Percentiles rank a stretch among this genome's conserved stretches.
Conservation (phyloP, 2,888 invertebrate genomes). For the Galerucella calmariensis region DNA sequence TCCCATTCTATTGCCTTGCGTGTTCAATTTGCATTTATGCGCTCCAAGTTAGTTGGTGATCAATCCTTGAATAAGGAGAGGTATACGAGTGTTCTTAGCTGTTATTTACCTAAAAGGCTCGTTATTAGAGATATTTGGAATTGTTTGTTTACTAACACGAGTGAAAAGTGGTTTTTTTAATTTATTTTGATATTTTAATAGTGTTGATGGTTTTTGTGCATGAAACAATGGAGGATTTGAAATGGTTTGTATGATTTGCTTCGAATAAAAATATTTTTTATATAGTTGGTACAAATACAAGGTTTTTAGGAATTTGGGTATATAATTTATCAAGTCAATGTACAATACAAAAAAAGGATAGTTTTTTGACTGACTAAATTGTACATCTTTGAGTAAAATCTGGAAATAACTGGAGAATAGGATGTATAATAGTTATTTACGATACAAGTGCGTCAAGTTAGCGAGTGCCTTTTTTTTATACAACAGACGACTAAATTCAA, state of each 20-base stretch:
- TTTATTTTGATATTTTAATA: not conserved
- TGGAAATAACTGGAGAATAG: no score
- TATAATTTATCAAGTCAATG: no score
- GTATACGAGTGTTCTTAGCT: not conserved
- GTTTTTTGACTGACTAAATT: no score
- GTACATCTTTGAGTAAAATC: no score
- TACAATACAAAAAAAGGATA: no score
- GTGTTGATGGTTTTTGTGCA: not conserved
- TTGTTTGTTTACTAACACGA: not conserved
- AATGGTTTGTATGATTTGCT: not conserved
- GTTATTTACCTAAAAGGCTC: not conserved
- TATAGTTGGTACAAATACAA: no score
- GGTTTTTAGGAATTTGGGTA: no score
- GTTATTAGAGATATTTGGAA: not conserved
- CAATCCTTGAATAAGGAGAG: not conserved
- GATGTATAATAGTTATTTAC: no score
- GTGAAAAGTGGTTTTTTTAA: not conserved
- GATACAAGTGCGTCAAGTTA: no score
- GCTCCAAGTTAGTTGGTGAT: not conserved
- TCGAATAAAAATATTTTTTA: not conserved
- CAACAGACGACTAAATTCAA: no score
- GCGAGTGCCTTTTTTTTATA: no score
- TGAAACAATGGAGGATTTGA: not conserved
- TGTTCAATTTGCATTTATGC: constrained; percentile 21
- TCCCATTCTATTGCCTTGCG: constrained; percentile 37